Percentiles rank a stretch among this genome's conserved stretches.
Evolutionary conservation across 1,140 invertebrate species (phyloP).

Genomic region (Megalopta genalis): DNA sequence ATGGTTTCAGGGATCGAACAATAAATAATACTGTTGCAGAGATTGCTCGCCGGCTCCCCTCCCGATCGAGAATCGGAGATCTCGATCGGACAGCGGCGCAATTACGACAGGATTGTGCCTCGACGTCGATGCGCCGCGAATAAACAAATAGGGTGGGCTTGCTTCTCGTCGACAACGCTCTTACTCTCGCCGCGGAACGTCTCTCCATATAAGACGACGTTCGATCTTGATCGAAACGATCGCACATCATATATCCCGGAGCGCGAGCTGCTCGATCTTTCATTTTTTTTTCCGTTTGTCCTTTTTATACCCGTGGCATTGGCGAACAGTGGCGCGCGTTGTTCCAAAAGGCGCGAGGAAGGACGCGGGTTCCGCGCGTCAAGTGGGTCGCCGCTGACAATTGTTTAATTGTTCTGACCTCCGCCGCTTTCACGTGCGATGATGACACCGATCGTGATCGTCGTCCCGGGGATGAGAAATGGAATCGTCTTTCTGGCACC

Average conservation of each 20-base stretch:
- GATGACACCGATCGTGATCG: too few relatives aligned
- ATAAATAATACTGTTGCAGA: background rate
- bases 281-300: background rate
- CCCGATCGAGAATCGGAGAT: background rate
- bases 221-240: constrained; percentile 40
- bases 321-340: constrained; percentile 43
- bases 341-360: constrained; percentile 47
- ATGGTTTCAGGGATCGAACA: too few relatives aligned
- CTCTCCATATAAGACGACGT: constrained; percentile 36
- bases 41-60: background rate
- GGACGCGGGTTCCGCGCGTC: constrained; percentile 38
- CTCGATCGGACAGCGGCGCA: constrained; percentile 1
- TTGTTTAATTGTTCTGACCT: constrained; percentile 70
- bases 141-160: constrained; percentile 7
- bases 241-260: constrained; percentile 21
- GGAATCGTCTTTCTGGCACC: too few relatives aligned
- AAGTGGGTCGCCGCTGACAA: constrained; percentile 69
- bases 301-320: background rate
- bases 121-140: constrained; percentile 10
- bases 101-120: constrained; percentile 5
- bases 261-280: background rate
- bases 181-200: constrained; percentile 3
- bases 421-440: constrained; percentile 46
- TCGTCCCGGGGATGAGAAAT: too few relatives aligned
- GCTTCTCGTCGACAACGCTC: constrained; percentile 11